Percentiles rank a stretch among this genome's conserved stretches.
Evolutionary conservation across 2,888 invertebrate species (phyloP).

Genomic region (Synanthedon myopaeformis): DNA sequence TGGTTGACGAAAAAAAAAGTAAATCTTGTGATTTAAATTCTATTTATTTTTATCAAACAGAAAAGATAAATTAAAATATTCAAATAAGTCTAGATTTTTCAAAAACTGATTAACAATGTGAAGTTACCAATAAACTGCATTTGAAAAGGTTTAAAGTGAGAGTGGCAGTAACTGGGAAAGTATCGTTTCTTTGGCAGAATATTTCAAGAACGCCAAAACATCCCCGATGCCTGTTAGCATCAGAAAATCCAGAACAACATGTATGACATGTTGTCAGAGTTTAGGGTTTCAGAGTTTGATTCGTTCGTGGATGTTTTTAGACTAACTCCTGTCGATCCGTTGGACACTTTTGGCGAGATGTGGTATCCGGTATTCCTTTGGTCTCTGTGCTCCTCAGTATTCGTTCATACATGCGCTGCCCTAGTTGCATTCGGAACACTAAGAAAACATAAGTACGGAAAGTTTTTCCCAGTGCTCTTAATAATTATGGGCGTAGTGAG

Average conservation of each 20-base stretch:
- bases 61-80: too few species aligned
- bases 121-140: too few species aligned
- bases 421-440: constrained; percentile 91
- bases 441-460: constrained; percentile 93
- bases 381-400: constrained; percentile 93
- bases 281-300: constrained; percentile 72
- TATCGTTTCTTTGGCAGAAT: background rate
- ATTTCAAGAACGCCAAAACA: constrained; percentile 20
- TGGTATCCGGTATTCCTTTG: constrained; percentile 98
- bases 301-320: constrained; percentile 78
- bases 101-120: too few species aligned
- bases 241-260: constrained; percentile 50
- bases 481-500: constrained; percentile 90
- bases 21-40: too few species aligned
- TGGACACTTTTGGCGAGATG: constrained; percentile 88
- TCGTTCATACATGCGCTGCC: constrained; percentile 92
- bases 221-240: constrained; percentile 58
- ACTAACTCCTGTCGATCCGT: constrained; percentile 73
- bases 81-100: too few species aligned
- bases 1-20: too few species aligned
- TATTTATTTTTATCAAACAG: too few species aligned
- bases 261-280: constrained; percentile 71
- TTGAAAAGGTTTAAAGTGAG: too few species aligned
- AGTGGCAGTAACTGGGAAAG: too few species aligned
- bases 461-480: constrained; percentile 91